Evolutionary conservation across 2,113 vertebrate genomes (phyloP).

Genomic region (Callaeas wilsoni): DNA sequence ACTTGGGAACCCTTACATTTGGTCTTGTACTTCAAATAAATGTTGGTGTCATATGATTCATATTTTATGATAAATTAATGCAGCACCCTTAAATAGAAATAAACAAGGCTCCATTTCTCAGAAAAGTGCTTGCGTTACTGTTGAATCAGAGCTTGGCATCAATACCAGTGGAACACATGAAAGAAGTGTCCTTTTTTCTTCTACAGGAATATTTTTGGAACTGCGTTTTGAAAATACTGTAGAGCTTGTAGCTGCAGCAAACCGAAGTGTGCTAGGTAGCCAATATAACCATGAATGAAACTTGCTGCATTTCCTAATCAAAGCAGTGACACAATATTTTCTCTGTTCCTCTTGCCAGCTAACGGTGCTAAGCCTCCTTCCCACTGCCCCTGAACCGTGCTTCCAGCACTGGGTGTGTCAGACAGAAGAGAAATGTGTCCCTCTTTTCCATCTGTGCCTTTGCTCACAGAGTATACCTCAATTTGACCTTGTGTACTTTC

Average conservation of each 20-base stretch:
- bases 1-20: background rate
- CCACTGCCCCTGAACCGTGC: rapidly evolving
- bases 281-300: background rate
- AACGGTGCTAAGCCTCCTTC: background rate
- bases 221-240: background rate
- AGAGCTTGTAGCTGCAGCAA: background rate
- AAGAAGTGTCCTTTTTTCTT: background rate
- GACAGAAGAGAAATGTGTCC: background rate
- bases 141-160: constrained; percentile 11
- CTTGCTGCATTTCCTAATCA: background rate
- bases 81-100: background rate
- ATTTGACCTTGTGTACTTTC: background rate
- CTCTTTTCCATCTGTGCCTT: background rate
- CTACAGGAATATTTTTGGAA: background rate
- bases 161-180: background rate
- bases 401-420: background rate
- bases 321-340: background rate
- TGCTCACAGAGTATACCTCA: background rate
- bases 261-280: background rate
- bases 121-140: background rate
- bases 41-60: background rate
- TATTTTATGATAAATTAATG: constrained; percentile 10
- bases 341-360: background rate
- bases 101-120: background rate
- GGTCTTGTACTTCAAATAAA: background rate